Evolutionary conservation across 2,888 invertebrate genomes (phyloP), one percentile per base, ranked within the genome.

Genomic region (Dusona sp.): DNA sequence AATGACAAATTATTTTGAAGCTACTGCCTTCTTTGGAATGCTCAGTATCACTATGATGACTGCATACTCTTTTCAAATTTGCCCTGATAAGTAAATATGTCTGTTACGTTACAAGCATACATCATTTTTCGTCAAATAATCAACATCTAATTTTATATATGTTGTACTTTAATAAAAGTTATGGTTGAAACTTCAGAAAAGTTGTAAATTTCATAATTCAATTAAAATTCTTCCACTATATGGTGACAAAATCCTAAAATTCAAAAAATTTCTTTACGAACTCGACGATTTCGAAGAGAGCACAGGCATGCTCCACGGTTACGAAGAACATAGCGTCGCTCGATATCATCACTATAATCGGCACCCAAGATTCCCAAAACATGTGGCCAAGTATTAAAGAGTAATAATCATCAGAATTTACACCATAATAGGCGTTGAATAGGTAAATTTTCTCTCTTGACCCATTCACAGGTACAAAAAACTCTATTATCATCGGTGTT

Each of bases 341-440:
- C 0, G 86, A 78, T 25, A 87, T 78, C 22, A 89, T 67, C 7
- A 45, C 65, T 9, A 81, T 73, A 16, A 87, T 80, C 22, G 67
- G 48, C 38, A 81, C 29, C 2, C 54, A 48, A 61, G 74, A 78
- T 0, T 72, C 70, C 19, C 88, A 11, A 19, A 85, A 83, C 22
- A 77, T 80, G 65, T 89, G 89, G n/a, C 36, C 36, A 7, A 87
- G 54, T 57, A 87, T 78, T 22, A 48, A 51, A 67, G 25, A 33
- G 54, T 87, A 89, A 87, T 89, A 88, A 48, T 89, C 85, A n/a
- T 88, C 77, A 8, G 83, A 75, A 64, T 90, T 88, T 9, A 90
- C 72, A n/a, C 84, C 86, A 42, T 89, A 88, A 51, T 90, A 86
- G 3, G 86, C 83, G 51, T 88, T 77, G 61, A 75, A 78, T 16